Evolutionary conservation across 2,797 vertebrate genomes (phyloP).

Genomic region (Platyrinchus mystaceus): DNA sequence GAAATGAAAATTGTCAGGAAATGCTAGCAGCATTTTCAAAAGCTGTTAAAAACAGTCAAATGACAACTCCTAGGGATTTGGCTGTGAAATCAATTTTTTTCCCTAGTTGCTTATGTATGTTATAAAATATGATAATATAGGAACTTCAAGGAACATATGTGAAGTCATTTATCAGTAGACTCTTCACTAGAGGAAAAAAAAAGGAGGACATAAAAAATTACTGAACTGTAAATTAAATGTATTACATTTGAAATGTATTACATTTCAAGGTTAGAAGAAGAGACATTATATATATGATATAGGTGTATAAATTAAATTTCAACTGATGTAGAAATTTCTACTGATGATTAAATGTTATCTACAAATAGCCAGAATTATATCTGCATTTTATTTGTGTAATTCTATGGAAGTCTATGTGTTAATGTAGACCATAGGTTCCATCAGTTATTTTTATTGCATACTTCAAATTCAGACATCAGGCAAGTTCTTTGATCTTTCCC

Average conservation of each 20-base stretch:
- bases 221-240: not conserved
- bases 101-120: not conserved
- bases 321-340: not conserved
- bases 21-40: not conserved
- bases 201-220: not conserved
- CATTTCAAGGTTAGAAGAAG: not conserved
- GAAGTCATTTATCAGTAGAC: not conserved
- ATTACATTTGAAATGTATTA: not conserved
- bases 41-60: not conserved
- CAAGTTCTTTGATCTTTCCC: not conserved
- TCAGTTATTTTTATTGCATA: not conserved
- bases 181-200: not conserved
- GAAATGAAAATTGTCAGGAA: not conserved
- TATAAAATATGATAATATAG: not conserved
- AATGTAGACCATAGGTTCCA: not conserved
- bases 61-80: not conserved
- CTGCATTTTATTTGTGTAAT: not conserved
- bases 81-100: not conserved
- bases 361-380: not conserved
- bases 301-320: not conserved
- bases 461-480: not conserved
- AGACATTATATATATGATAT: not conserved
- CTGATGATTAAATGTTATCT: not conserved
- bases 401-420: not conserved
- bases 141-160: not conserved